These are phyloP conservation scores for Ptychobarbus kaznakovi DNA, from an alignment of 2,797 vertebrate genomes.

Conservation along the genomic window DNA sequence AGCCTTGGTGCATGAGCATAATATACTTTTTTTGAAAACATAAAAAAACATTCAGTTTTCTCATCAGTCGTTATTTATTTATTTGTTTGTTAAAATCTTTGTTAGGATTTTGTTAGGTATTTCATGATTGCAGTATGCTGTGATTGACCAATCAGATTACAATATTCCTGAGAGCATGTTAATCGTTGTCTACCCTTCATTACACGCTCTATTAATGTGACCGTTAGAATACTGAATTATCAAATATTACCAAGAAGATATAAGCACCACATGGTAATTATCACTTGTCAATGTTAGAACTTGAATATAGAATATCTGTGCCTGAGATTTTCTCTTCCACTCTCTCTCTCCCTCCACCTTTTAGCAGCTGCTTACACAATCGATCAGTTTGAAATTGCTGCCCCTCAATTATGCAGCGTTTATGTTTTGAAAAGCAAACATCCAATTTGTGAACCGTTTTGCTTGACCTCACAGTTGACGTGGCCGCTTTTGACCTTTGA, in stretches of 20 bases:
- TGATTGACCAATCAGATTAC: neutral
- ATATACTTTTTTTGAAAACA: too few relatives aligned
- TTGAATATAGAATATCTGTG: neutral
- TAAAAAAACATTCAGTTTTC: neutral
- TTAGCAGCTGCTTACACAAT: slow-evolving; percentile 38
- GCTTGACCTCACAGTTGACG: slow-evolving; percentile 29
- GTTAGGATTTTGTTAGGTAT: too few relatives aligned
- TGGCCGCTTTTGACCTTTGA: slow-evolving; percentile 43
- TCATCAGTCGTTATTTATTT: neutral
- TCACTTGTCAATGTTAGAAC: slow-evolving; percentile 46
- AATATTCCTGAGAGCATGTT: neutral
- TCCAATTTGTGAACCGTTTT: slow-evolving; percentile 43
- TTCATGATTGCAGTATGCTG: neutral
- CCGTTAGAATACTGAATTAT: neutral
- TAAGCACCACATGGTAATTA: slow-evolving; percentile 45
- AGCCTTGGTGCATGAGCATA: too few relatives aligned
- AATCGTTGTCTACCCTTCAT: neutral
- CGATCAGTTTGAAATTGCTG: slow-evolving; percentile 41
- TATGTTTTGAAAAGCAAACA: slow-evolving; percentile 40
- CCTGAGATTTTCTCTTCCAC: neutral
- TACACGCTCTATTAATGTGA: neutral
- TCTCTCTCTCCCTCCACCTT: neutral
- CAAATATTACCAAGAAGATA: neutral
- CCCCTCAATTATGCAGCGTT: slow-evolving; percentile 25
- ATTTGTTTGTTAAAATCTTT: neutral